A percentile compares a stretch with the other conserved stretches of the same genome.
Evolutionary conservation across 2,797 vertebrate genomes (phyloP).

Genomic region (Scolopax bukidnonensis): DNA sequence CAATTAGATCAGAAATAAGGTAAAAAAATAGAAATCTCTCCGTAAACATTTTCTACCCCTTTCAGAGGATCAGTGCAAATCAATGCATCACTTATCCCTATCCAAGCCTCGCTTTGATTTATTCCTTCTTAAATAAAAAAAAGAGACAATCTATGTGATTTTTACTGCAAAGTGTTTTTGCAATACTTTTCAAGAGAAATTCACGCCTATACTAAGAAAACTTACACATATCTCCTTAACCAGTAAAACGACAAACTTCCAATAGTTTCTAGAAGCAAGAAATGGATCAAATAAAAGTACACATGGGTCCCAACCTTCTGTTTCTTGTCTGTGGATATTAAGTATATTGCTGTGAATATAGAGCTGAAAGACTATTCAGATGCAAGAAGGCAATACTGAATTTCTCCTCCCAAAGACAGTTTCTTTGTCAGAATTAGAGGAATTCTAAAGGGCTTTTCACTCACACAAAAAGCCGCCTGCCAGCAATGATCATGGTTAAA

Average conservation of each 20-base stretch:
- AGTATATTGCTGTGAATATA: slow-evolving; percentile 57
- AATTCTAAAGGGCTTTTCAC: slow-evolving; percentile 71
- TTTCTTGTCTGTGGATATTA: slow-evolving; percentile 50
- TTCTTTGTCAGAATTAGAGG: slow-evolving; percentile 73
- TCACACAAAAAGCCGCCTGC: slow-evolving; percentile 63
- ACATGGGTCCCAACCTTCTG: slow-evolving; percentile 34
- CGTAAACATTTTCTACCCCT: not conserved
- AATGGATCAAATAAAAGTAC: slow-evolving; percentile 18
- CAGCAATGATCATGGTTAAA: slow-evolving; percentile 73
- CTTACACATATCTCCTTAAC: not conserved
- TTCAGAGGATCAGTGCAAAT: not conserved
- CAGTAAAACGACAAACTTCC: not conserved
- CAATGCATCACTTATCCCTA: not conserved
- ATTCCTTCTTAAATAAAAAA: not conserved
- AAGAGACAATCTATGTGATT: not conserved
- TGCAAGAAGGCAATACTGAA: slow-evolving; percentile 67
- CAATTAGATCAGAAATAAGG: not conserved
- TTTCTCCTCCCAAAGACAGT: slow-evolving; percentile 67
- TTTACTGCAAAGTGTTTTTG: slow-evolving; percentile 13
- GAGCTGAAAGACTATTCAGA: slow-evolving; percentile 68
- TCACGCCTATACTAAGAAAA: not conserved
- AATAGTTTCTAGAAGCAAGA: not conserved
- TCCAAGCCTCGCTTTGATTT: slow-evolving; percentile 22
- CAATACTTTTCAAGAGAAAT: slow-evolving; percentile 8
- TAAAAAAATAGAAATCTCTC: not conserved